These are phyloP conservation scores for Chaetophractus vellerosus DNA, from an alignment of 2,797 vertebrate species.

Conservation along the genomic window DNA sequence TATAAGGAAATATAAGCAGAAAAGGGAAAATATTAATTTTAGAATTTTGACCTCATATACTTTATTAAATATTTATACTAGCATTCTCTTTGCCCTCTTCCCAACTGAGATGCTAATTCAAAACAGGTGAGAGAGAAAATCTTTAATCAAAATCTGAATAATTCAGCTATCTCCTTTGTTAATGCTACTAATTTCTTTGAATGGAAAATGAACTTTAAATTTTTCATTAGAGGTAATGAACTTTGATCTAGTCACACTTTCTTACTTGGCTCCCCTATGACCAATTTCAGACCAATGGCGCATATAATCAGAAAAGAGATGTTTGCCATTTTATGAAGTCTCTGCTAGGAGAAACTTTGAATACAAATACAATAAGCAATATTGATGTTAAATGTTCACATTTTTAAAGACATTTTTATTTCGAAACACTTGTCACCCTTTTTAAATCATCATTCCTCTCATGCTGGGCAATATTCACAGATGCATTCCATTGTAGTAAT, in stretches of 20 bases:
- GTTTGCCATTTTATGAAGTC: constrained; percentile 14
- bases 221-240: constrained; percentile 24
- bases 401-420: constrained; percentile 77
- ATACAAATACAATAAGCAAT: constrained; percentile 47
- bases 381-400: constrained; percentile 41
- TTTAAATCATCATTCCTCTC: constrained; percentile 61
- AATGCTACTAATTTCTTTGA: constrained; percentile 33
- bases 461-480: constrained; percentile 79
- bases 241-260: constrained; percentile 38
- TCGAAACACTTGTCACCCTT: constrained; percentile 58
- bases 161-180: background rate
- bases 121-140: background rate
- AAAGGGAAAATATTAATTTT: constrained; percentile 37
- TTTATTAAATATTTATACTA: background rate
- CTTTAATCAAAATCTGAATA: constrained; percentile 32
- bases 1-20: constrained; percentile 2
- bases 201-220: constrained; percentile 1
- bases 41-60: background rate
- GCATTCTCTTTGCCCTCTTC: constrained; percentile 15
- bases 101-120: background rate
- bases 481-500: constrained; percentile 68
- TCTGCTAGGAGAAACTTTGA: constrained; percentile 59
- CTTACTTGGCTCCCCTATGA: constrained; percentile 34
- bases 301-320: background rate
- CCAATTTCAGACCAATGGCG: constrained; percentile 1